These are phyloP conservation scores for Elysia crispata DNA, from an alignment of 2,888 invertebrate genomes.

Conservation along the genomic window DNA sequence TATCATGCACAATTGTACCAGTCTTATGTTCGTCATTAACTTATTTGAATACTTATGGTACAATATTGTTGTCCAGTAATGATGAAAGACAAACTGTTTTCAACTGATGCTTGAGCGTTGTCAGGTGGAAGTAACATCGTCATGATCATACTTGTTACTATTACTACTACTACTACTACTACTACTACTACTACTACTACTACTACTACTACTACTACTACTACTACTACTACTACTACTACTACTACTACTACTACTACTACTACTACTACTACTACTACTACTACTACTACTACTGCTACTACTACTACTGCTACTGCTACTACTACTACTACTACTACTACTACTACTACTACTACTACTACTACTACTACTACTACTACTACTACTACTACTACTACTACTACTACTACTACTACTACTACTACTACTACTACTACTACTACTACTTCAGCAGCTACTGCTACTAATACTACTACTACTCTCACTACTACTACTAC, in stretches of 20 bases:
- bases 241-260: constrained; percentile 9
- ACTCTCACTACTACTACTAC: constrained; percentile 9
- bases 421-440: background rate
- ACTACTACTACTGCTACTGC: background rate
- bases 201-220: constrained; percentile 9
- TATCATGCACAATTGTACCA: too few species aligned
- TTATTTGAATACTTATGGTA: too few species aligned
- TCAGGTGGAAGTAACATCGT: too few species aligned
- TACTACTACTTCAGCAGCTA: background rate
- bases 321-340: constrained; percentile 4
- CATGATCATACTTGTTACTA: too few species aligned
- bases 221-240: constrained; percentile 9
- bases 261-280: constrained; percentile 9
- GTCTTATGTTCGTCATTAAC: too few species aligned
- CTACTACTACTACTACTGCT: constrained; percentile 1
- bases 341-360: constrained; percentile 9
- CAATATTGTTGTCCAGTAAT: too few species aligned
- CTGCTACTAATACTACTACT: background rate
- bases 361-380: constrained; percentile 9
- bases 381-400: constrained; percentile 9
- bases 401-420: background rate
- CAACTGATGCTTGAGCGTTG: too few species aligned
- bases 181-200: constrained; percentile 9
- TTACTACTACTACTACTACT: too few species aligned
- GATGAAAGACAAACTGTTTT: too few species aligned